Percentiles rank a stretch among this genome's conserved stretches.
Evolutionary conservation across 2,797 vertebrate genomes (phyloP).

Genomic region (Myripristis jacobus): DNA sequence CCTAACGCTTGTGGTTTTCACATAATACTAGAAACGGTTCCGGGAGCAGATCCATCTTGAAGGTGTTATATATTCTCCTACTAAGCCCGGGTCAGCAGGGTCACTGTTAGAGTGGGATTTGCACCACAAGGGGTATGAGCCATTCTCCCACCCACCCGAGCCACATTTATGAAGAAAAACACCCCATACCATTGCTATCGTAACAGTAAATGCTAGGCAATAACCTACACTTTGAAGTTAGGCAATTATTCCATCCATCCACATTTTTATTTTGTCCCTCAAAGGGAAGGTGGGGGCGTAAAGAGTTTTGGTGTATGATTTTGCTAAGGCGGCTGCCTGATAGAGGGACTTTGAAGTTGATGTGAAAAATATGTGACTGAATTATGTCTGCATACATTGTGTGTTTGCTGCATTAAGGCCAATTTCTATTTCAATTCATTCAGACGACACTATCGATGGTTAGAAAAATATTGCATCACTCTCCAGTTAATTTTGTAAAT

Average conservation of each 20-base stretch:
- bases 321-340: slow-evolving; percentile 57
- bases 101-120: slow-evolving; percentile 70
- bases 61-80: slow-evolving; percentile 26
- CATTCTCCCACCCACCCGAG: slow-evolving; percentile 45
- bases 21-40: slow-evolving; percentile 27
- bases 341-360: slow-evolving; percentile 74
- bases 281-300: slow-evolving; percentile 44
- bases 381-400: slow-evolving; percentile 46
- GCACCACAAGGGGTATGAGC: slow-evolving; percentile 42
- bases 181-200: slow-evolving; percentile 55
- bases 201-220: slow-evolving; percentile 71
- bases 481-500: slow-evolving; percentile 23
- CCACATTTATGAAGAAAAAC: slow-evolving; percentile 64
- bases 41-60: slow-evolving; percentile 25
- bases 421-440: slow-evolving; percentile 31
- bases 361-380: slow-evolving; percentile 69
- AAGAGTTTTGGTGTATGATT: slow-evolving; percentile 59
- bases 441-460: slow-evolving; percentile 30
- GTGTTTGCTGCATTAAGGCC: slow-evolving; percentile 40
- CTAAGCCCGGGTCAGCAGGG: slow-evolving; percentile 49
- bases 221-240: slow-evolving; percentile 79
- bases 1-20: slow-evolving; percentile 4
- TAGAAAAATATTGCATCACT: slow-evolving; percentile 29
- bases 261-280: slow-evolving; percentile 70
- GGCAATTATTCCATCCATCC: slow-evolving; percentile 76